Base-by-base conservation (phyloP, 2,888 invertebrate species). In the Agelastica alni region DNA sequence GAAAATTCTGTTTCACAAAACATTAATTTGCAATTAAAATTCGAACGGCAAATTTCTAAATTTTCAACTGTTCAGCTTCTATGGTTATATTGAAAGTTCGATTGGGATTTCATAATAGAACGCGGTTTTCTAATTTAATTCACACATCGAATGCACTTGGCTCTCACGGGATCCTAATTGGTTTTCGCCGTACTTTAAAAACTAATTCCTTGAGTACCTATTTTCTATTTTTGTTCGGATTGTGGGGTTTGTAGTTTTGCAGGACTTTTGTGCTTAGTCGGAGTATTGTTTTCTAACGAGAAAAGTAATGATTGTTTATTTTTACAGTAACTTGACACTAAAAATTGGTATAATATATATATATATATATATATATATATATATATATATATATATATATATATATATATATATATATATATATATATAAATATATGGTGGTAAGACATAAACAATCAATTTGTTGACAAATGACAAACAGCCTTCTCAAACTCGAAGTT, bases 71-170 rank as follows among this genome's bases (percentile, higher is more conserved):
- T 49, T 32, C 41, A 32, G 20, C 41, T 49, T 30, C 17, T 14
- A 37, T 30, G 41, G 39, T 32, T 12, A 20, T 32, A 34, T 30
- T 14, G 32, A 32, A 49, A 49, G 49, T 49, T 13, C 16, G 30
- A 49, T 49, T 14, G 42, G 20, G 9, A 32, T 49, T 42, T 41
- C 32, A 49, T 49, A 49, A 49, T 49, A 26, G 32, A 41, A 41
- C 18, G 41, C 32, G 49, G 36, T 42, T 49, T 39, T 49, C 41
- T 31, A 41, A 49, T 49, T 49, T 49, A 49, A 41, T 49, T 42
- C 49, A 41, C 41, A 49, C 49, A 49, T 49, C 41, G 36, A 42
- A 32, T 49, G 49, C 49, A 49, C 49, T 49, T 41, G 49, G 41
- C 31, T 48, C 14, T 22, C 12, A 39, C 12, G 1, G 7, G 13